phyloP scores from a whole-genome alignment of 2,797 vertebrate genomes.

The Diplodus sargus region DNA sequence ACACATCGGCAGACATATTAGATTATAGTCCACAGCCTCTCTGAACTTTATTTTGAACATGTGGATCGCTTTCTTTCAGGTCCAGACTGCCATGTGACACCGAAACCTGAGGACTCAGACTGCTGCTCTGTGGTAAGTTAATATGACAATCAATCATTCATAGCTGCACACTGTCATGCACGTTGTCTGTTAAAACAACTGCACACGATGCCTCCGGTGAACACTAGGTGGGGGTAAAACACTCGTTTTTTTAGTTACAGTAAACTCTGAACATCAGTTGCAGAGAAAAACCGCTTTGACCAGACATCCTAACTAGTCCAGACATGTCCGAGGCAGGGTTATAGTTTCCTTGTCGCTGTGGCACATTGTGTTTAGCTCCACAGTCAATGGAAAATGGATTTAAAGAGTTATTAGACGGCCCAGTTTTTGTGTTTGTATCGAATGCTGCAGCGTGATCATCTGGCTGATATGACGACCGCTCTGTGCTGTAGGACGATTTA shows the following conservation, averaged over 20 bases:
- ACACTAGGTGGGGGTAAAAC: conserved; percentile 63
- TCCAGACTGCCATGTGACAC: conserved; percentile 77
- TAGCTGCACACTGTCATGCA: background rate
- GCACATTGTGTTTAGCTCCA: too few species aligned
- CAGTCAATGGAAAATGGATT: background rate
- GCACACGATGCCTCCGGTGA: conserved; percentile 12
- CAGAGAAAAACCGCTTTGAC: background rate
- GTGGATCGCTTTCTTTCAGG: conserved; percentile 68
- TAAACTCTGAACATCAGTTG: background rate
- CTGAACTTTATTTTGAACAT: background rate
- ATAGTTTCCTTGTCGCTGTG: background rate
- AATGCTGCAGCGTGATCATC: conserved; percentile 2
- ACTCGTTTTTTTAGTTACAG: background rate
- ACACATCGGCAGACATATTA: background rate
- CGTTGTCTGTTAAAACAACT: background rate
- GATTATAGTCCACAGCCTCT: background rate
- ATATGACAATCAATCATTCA: background rate
- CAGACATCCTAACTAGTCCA: background rate
- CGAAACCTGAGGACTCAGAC: conserved; percentile 79
- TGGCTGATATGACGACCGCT: conserved; percentile 35
- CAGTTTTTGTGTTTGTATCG: background rate
- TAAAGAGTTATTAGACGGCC: background rate
- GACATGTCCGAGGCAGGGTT: background rate
- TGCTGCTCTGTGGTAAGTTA: conserved; percentile 80
- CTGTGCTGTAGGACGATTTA: conserved; percentile 34